Conservation (phyloP, 2,797 vertebrate species). For the Eupleurogrammus muticus region DNA sequence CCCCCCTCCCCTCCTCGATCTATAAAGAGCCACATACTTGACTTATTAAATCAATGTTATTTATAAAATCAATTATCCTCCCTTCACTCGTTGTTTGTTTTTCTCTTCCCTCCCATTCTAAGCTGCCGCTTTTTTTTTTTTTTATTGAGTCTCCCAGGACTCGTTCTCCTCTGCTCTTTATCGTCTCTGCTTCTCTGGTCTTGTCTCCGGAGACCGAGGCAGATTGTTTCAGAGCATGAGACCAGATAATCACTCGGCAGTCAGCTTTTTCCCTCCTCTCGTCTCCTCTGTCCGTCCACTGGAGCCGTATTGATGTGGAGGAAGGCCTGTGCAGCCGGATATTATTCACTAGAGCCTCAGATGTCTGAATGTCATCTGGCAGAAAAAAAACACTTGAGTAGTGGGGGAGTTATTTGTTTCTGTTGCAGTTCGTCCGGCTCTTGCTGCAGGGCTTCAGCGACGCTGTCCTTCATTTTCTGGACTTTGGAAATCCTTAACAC, state of each 20-base stretch:
- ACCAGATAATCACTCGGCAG: constrained; percentile 77
- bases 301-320: constrained; percentile 61
- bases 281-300: constrained; percentile 32
- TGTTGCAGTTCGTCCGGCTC: no score
- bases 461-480: no score
- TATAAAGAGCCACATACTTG: constrained; percentile 47
- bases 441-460: no score
- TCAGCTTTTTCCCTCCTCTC: constrained; percentile 45
- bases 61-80: constrained; percentile 68
- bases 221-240: constrained; percentile 77
- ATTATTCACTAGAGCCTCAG: constrained; percentile 38
- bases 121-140: constrained; percentile 45
- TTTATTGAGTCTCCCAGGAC: constrained; percentile 69
- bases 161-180: constrained; percentile 70
- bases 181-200: constrained; percentile 61
- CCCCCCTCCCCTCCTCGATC: constrained; percentile 11
- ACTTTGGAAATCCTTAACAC: no score
- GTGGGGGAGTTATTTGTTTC: constrained; percentile 42
- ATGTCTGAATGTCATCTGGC: constrained; percentile 21
- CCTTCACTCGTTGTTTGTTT: constrained; percentile 45
- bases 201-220: constrained; percentile 70
- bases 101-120: constrained; percentile 41
- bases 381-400: constrained; percentile 16
- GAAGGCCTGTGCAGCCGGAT: constrained; percentile 43
- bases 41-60: constrained; percentile 64